Evolutionary conservation across 37 sponge, comb jelly and placozoan species (phyloP).

Genomic region (Oopsacas minuta): DNA sequence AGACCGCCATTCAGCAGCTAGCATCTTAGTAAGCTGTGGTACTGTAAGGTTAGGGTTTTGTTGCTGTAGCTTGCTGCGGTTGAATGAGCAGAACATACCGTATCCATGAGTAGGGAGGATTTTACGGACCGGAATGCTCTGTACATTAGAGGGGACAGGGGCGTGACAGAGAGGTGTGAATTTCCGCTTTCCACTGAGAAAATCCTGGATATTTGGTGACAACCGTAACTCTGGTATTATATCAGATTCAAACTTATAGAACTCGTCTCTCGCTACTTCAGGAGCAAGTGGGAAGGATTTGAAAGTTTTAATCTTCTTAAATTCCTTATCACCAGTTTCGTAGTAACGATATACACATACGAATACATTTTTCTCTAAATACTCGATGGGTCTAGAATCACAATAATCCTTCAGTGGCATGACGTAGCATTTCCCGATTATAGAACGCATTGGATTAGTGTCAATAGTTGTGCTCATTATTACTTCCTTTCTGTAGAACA

Average conservation of each 20-base stretch:
- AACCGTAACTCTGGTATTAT: not conserved
- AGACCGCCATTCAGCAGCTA: slow-evolving; percentile 4
- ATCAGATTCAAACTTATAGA: not conserved
- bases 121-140: not conserved
- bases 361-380: slow-evolving; percentile 61
- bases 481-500: slow-evolving; percentile 66
- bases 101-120: slow-evolving; percentile 9
- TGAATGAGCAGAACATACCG: slow-evolving; percentile 14
- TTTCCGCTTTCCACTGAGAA: not conserved
- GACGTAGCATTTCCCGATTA: slow-evolving; percentile 60
- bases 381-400: slow-evolving; percentile 56
- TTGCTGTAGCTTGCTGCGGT: not conserved
- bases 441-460: slow-evolving; percentile 80
- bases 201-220: not conserved
- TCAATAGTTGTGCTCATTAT: slow-evolving; percentile 78
- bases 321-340: slow-evolving; percentile 54
- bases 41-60: not conserved
- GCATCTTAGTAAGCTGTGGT: slow-evolving; percentile 4
- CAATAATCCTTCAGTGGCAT: slow-evolving; percentile 45
- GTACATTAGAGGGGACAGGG: not conserved
- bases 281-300: not conserved
- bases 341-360: slow-evolving; percentile 63
- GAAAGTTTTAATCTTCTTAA: slow-evolving; percentile 39
- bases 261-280: not conserved
- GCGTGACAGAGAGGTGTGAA: not conserved